These are phyloP conservation scores for Zaprionus tsacasi DNA, from an alignment of 1,140 invertebrate genomes.

Conservation along the genomic window DNA sequence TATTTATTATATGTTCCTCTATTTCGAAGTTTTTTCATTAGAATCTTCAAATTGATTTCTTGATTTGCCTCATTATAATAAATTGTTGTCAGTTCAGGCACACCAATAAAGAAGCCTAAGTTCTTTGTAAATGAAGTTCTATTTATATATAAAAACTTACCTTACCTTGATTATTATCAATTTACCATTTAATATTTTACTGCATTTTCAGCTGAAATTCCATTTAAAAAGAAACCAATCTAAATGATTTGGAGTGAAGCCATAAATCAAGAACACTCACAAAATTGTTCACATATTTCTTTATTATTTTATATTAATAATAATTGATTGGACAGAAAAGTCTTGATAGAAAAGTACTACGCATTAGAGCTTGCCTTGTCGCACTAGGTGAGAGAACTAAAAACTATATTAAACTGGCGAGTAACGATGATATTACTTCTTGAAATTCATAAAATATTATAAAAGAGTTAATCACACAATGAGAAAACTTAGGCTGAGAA, in stretches of 20 bases:
- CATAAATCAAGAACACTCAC: background rate
- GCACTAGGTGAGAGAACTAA: background rate
- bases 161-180: background rate
- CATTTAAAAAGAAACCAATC: background rate
- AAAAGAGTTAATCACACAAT: constrained; percentile 15
- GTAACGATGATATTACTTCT: background rate
- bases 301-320: constrained; percentile 42
- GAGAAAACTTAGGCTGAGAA: background rate
- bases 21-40: background rate
- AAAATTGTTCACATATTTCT: constrained; percentile 30
- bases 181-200: background rate
- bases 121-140: too few relatives aligned
- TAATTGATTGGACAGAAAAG: constrained; percentile 32
- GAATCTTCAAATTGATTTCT: background rate
- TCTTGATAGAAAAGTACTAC: constrained; percentile 9
- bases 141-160: too few relatives aligned
- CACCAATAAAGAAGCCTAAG: too few relatives aligned
- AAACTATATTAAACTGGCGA: background rate
- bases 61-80: too few relatives aligned
- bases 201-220: background rate
- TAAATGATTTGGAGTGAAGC: background rate
- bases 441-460: background rate
- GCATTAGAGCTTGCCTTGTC: constrained; percentile 31
- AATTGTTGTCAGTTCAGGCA: background rate
- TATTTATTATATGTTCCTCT: background rate